Conservation (phyloP, 23 tunicate genomes). For the Halocynthia roretzi region DNA sequence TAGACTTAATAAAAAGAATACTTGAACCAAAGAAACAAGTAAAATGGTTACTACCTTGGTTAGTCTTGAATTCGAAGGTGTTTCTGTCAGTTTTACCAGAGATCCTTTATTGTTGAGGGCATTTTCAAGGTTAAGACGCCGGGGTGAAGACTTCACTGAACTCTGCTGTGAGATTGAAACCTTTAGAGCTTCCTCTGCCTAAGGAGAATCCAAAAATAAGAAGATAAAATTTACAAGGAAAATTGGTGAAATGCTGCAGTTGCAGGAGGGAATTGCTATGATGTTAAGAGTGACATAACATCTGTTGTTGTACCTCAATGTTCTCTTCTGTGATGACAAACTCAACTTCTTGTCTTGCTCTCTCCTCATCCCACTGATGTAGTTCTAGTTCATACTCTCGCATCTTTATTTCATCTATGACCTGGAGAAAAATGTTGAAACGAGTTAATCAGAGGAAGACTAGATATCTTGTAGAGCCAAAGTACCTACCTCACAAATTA, state of each 20-base stretch:
- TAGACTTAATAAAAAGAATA: not conserved
- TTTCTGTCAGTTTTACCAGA: conserved; percentile 48
- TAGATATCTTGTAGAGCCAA: not conserved
- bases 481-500: conserved; percentile 68
- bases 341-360: conserved; percentile 56
- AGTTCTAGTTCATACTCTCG: conserved; percentile 62
- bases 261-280: no score
- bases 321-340: conserved; percentile 60
- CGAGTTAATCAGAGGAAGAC: not conserved
- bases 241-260: no score
- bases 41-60: not conserved
- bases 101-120: conserved; percentile 44
- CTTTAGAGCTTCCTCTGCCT: not conserved
- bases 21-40: not conserved
- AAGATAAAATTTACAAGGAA: not conserved
- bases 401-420: conserved; percentile 59
- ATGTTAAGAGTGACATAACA: no score
- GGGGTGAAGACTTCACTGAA: conserved; percentile 26
- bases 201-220: not conserved
- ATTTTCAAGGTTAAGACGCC: conserved; percentile 53
- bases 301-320: conserved; percentile 12
- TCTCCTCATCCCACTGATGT: conserved; percentile 61
- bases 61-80: not conserved
- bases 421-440: conserved; percentile 17
- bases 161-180: conserved; percentile 26